Conservation (phyloP, 2,113 vertebrate species). For the Bubo bubo region DNA sequence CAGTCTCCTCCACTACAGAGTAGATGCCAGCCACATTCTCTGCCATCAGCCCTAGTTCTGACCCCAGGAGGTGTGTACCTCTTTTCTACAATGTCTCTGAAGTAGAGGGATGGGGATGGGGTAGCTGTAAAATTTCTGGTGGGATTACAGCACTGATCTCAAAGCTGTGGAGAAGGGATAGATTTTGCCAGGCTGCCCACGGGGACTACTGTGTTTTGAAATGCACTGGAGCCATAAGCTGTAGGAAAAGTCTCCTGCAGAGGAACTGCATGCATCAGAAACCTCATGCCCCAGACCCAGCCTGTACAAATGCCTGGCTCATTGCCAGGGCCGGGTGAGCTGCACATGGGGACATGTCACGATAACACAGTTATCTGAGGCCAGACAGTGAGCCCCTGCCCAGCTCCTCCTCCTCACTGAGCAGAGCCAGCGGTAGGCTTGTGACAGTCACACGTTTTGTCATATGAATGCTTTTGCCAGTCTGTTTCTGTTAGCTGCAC, state of each 20-base stretch:
- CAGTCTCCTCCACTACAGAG: not conserved
- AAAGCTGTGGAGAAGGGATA: not conserved
- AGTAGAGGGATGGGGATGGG: not conserved
- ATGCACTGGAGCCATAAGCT: not conserved
- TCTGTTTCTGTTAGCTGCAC: not conserved
- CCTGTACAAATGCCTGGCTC: not conserved
- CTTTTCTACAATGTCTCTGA: not conserved
- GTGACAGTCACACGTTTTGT: not conserved
- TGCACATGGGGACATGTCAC: not conserved
- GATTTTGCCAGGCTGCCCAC: not conserved
- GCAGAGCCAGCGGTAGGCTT: not conserved
- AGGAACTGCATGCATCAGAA: not conserved
- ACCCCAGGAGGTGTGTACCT: not conserved
- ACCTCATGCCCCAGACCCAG: not conserved
- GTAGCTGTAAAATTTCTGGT: not conserved
- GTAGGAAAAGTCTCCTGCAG: not conserved
- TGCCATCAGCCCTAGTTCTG: not conserved
- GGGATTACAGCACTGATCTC: not conserved
- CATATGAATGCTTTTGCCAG: not conserved
- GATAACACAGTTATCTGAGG: not conserved
- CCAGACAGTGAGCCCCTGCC: no score
- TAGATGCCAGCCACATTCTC: not conserved
- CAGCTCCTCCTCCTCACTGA: not conserved
- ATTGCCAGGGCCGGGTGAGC: not conserved
- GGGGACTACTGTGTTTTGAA: not conserved